Conservation (phyloP, 2,888 invertebrate genomes). For the Colletes collaris region DNA sequence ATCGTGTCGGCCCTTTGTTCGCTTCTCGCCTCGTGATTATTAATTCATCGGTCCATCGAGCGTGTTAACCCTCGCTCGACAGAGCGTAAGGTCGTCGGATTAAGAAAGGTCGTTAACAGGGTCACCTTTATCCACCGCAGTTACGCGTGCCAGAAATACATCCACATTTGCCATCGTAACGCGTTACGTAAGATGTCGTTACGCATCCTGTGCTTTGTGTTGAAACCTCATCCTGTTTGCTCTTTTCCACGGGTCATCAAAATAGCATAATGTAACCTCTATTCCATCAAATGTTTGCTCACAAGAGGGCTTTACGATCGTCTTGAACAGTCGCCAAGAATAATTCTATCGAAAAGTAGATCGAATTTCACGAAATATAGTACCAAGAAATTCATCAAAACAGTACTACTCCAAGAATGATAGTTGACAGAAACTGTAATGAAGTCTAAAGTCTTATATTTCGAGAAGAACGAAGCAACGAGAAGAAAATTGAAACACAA, state of each 20-base stretch:
- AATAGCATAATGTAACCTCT: no score
- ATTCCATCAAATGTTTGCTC: no score
- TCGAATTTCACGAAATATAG: no score
- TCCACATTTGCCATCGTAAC: conserved; percentile 7
- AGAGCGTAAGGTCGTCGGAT: conserved; percentile 39
- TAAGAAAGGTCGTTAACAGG: conserved; percentile 57
- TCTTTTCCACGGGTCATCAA: not conserved
- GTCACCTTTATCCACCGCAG: conserved; percentile 37
- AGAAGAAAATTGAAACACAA: no score
- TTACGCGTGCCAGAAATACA: conserved; percentile 28
- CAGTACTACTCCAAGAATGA: no score
- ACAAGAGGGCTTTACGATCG: no score
- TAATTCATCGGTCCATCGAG: conserved; percentile 57
- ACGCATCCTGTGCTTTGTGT: not conserved
- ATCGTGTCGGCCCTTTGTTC: conserved; percentile 22
- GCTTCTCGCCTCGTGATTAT: conserved; percentile 30
- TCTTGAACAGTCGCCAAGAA: no score
- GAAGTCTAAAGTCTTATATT: no score
- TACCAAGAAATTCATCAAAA: no score
- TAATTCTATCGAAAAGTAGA: no score
- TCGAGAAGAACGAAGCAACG: no score
- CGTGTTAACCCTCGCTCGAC: conserved; percentile 26
- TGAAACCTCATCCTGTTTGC: not conserved
- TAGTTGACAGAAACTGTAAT: no score
- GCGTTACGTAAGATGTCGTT: conserved; percentile 20